Evolutionary conservation across 2,888 invertebrate species (phyloP), one percentile per base, ranked within the genome.

Genomic region (Ectemnius cavifrons): DNA sequence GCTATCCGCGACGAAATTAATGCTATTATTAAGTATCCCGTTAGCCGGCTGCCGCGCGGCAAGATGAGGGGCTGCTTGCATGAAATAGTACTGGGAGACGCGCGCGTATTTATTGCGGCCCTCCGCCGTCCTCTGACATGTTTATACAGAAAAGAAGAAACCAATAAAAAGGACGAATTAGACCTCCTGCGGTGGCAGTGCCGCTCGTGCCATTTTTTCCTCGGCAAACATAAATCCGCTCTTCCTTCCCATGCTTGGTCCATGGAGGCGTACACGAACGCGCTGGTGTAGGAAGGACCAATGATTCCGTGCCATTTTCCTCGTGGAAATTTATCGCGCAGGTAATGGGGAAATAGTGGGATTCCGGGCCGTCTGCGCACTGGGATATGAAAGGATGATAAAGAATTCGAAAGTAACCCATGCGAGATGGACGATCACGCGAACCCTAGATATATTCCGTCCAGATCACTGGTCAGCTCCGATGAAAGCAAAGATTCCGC

Each of bases 281-380:
- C 37, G 8, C 8, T 11, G 37, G 6, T 11, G 11, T 37, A 11
- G 37, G 37, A 37, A 37, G n/a, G 75, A 28, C 46, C 63, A 81
- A 82, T 79, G 78, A 84, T 85, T 85, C 79, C 81, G 64, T 77
- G 80, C 79, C 79, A 82, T 86, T 84, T 85, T 82, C 79, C 75
- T 71, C 71, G n/a, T 16, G 71, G 71, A 85, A 84, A 86, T 86
- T 87, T 85, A 86, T 87, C 82, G 81, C 76, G 71, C 80, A 84
- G 87, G 85, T 86, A 88, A 87, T 85, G 83, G 77, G 80, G 71
- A 84, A 85, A 84, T 84, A 84, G 86, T 82, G 84, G 82, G 81
- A 85, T 83, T 77, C 69, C 60, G 71, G 65, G 63, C 63, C 37
- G 37, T 37, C 37, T 37, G 18, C 18, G 62, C 57, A 37, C n/a